A percentile compares a stretch with the other conserved stretches of the same genome.
Evolutionary conservation across 1,140 invertebrate genomes (phyloP).

Genomic region (Platorchestia sp.): DNA sequence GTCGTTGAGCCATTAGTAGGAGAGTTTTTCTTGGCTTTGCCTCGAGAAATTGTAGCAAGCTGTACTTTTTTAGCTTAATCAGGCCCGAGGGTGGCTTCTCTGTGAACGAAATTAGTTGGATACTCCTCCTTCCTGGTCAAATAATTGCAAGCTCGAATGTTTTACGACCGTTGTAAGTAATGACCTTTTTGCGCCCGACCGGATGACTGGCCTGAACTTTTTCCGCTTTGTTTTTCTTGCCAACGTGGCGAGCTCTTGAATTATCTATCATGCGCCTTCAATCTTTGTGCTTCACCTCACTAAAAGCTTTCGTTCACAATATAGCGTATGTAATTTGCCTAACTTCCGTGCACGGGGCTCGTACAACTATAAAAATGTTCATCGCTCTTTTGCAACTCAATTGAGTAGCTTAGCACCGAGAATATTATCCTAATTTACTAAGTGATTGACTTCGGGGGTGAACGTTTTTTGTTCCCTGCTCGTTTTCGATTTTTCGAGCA

Average conservation of each 20-base stretch:
- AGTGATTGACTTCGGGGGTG: too few relatives aligned
- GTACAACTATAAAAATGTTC: not conserved
- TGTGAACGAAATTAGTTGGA: not conserved
- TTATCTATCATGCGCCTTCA: not conserved
- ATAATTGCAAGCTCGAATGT: not conserved
- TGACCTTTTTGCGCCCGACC: not conserved
- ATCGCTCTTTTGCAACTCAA: not conserved
- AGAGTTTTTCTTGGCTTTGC: not conserved
- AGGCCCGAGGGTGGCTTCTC: not conserved
- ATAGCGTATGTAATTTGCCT: not conserved
- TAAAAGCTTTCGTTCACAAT: not conserved
- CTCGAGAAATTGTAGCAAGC: not conserved
- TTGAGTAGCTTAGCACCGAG: too few relatives aligned
- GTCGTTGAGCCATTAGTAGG: not conserved
- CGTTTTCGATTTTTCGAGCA: not conserved
- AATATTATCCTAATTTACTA: too few relatives aligned
- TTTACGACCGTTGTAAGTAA: conserved; percentile 8
- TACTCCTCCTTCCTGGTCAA: not conserved
- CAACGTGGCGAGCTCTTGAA: not conserved
- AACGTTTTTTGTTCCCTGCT: not conserved
- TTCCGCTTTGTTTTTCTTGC: not conserved
- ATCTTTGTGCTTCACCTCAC: not conserved
- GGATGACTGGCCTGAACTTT: not conserved
- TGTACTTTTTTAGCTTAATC: not conserved
- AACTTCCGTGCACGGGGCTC: not conserved